A percentile compares a stretch with the other conserved stretches of the same genome.
Conservation (phyloP, 2,888 invertebrate genomes). For the Blera fallax region DNA sequence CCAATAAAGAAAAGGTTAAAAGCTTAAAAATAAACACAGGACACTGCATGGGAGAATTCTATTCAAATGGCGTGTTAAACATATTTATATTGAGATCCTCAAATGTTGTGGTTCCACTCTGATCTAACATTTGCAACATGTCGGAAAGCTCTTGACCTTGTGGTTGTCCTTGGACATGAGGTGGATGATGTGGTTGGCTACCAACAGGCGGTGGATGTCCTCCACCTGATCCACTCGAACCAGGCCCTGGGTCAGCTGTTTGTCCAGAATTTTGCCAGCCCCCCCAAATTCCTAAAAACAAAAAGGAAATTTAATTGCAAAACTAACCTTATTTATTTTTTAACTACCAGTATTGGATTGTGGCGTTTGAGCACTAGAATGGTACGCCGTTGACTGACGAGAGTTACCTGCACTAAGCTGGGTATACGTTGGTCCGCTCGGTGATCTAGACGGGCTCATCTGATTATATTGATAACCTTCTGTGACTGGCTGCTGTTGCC, state of each 20-base stretch:
- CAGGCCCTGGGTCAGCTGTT: constrained; percentile 82
- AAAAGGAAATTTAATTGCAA: background rate
- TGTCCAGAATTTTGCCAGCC: constrained; percentile 86
- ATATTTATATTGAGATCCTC: constrained; percentile 94
- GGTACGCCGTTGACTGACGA: constrained; percentile 83
- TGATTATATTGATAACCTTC: constrained; percentile 88
- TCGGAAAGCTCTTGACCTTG: constrained; percentile 93
- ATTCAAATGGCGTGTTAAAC: constrained; percentile 92
- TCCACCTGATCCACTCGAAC: constrained; percentile 82
- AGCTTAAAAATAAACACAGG: constrained; percentile 12
- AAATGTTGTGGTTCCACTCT: constrained; percentile 90
- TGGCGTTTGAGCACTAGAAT: constrained; percentile 80
- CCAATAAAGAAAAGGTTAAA: constrained; percentile 22
- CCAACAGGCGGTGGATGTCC: constrained; percentile 80
- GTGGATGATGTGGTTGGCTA: constrained; percentile 82
- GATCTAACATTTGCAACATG: constrained; percentile 96
- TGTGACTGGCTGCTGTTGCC: constrained; percentile 85
- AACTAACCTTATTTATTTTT: background rate
- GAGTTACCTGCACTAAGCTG: constrained; percentile 88
- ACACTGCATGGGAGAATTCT: constrained; percentile 70
- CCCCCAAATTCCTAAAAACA: constrained; percentile 88
- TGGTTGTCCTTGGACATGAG: constrained; percentile 83
- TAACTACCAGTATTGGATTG: constrained; percentile 70
- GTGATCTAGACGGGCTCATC: constrained; percentile 91
- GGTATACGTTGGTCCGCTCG: constrained; percentile 92